Percentiles rank a stretch among this genome's conserved stretches.
Conservation (phyloP, 2,113 vertebrate genomes). For the Fukomys damarensis region DNA sequence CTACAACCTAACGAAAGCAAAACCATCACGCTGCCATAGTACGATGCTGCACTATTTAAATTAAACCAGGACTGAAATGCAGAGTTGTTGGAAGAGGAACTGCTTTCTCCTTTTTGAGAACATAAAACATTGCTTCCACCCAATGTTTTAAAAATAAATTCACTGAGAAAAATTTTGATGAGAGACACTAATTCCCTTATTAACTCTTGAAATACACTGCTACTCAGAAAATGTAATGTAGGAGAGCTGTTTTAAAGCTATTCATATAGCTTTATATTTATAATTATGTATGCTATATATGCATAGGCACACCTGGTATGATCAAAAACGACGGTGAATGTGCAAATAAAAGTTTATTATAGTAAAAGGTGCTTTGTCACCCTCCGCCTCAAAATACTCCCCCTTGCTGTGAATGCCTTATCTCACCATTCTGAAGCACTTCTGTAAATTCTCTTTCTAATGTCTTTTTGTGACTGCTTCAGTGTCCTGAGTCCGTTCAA, state of each 20-base stretch:
- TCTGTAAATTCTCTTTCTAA: neutral
- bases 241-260: neutral
- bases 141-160: neutral
- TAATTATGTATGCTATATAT: neutral
- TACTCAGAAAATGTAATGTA: neutral
- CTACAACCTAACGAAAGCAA: neutral
- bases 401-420: neutral
- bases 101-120: neutral
- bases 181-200: neutral
- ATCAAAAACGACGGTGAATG: neutral
- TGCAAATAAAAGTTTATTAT: neutral
- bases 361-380: neutral
- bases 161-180: neutral
- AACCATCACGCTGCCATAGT: neutral
- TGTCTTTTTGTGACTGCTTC: neutral
- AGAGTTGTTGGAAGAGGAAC: neutral
- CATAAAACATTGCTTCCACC: neutral
- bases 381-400: neutral
- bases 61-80: neutral
- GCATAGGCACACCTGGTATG: neutral
- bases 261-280: neutral
- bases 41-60: neutral
- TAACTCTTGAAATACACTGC: neutral
- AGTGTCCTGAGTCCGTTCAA: neutral
- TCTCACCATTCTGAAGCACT: neutral